phyloP scores from a whole-genome alignment of 30 jellyfish, hydroid and myxozoan genomes.

The Aurelia coerulea region DNA sequence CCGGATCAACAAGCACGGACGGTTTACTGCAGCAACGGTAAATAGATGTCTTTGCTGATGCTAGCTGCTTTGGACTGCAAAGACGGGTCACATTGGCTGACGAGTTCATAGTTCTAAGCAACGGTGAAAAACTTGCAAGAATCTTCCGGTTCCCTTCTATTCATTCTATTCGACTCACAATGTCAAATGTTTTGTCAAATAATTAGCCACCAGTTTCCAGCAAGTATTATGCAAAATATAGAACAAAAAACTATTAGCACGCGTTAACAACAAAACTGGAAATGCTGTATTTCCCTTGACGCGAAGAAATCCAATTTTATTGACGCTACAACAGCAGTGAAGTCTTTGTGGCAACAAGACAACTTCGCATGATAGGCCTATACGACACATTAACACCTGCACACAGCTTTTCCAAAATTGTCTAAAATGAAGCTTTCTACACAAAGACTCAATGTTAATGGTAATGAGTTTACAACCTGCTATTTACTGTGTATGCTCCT shows the following conservation, averaged over 20 bases:
- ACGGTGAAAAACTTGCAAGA: constrained; percentile 3
- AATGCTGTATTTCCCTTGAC: too few species aligned
- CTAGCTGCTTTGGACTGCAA: constrained; percentile 45
- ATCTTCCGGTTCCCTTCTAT: too few species aligned
- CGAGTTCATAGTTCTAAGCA: constrained; percentile 43
- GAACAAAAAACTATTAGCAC: too few species aligned
- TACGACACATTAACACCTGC: constrained; percentile 37
- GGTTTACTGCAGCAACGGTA: constrained; percentile 79
- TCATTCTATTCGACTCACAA: too few species aligned
- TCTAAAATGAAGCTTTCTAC: constrained; percentile 4
- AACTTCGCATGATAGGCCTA: neutral
- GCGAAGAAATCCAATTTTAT: too few species aligned
- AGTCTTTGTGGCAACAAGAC: neutral
- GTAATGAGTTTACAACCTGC: constrained; percentile 35
- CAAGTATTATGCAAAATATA: too few species aligned
- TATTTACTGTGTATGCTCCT: constrained; percentile 27
- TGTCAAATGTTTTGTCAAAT: too few species aligned
- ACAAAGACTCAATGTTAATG: constrained; percentile 34
- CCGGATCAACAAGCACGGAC: constrained; percentile 85
- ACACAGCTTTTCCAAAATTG: constrained; percentile 10
- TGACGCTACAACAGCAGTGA: too few species aligned
- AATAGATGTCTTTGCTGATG: constrained; percentile 32
- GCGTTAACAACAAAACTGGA: too few species aligned
- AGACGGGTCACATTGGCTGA: constrained; percentile 53
- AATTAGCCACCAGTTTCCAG: too few species aligned